Base-by-base conservation (phyloP, 2,888 invertebrate genomes). In the Notodonta ziczac region DNA sequence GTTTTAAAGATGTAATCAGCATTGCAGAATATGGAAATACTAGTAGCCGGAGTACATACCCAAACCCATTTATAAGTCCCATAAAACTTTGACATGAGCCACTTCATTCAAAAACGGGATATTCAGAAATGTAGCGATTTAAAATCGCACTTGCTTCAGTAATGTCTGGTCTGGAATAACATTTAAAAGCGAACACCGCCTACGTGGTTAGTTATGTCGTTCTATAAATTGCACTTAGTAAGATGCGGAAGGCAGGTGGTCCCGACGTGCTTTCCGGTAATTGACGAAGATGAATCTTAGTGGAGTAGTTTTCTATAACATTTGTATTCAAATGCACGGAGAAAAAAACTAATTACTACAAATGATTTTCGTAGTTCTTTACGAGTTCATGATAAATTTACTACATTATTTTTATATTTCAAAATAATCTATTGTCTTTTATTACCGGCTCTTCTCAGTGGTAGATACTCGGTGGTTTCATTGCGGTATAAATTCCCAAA, bases 221-320 rank as follows among this genome's bases (percentile, higher is more conserved):
- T 76, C 83, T 86, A 90, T 91, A 90, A 89, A 91, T 90, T 85
- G 83, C 81, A 81, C 83, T 89, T 90, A 85, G 90, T 89, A 82
- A 85, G 78, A 70, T 74, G 62, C 69, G 67, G 77, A 71, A 81
- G 88, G 87, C 91, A 91, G 90, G 90, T 91, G 90, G 89, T 83
- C 77, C 58, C 12, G 56, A 60, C 57, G 62, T 68, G 72, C 69
- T 78, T 80, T 76, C 75, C 75, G 74, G 77, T 61, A 74, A 67
- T 57, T 59, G 70, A 66, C 65, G 61, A 66, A 71, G 76, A 75
- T 71, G 67, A 70, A 79, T 73, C 62, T 60, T 52, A 57, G 56
- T 58, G 66, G 71, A 10, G 16, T 24, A 42, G 8, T 56, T 4
- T 24, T 5, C 42, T 44, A 9, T 44, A 42, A 44, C 8, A 44